Conservation (phyloP, 1,140 invertebrate species). For the Drusus annulatus region DNA sequence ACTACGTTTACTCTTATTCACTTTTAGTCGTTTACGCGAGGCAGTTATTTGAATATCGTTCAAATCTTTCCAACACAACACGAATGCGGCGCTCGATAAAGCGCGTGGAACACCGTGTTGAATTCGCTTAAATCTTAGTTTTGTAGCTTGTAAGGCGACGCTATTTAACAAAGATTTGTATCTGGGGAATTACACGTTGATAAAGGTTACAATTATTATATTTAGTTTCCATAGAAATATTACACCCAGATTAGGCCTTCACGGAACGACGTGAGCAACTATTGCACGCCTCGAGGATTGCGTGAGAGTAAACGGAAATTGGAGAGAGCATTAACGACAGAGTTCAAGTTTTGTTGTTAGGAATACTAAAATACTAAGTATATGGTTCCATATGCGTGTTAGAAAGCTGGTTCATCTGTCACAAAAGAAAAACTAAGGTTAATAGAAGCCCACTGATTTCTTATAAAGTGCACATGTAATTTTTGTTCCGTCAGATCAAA, state of each 20-base stretch:
- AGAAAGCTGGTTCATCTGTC: no score
- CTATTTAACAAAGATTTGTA: conserved; percentile 11
- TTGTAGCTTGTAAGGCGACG: not conserved
- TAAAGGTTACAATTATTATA: not conserved
- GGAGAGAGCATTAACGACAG: no score
- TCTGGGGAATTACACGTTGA: not conserved
- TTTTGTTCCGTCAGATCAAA: no score
- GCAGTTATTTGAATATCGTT: conserved; percentile 1
- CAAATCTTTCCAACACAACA: not conserved
- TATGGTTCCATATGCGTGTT: no score
- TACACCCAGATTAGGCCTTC: conserved; percentile 1
- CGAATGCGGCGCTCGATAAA: not conserved
- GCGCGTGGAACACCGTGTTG: conserved; percentile 16
- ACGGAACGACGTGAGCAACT: not conserved
- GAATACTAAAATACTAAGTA: no score
- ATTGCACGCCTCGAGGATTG: not conserved
- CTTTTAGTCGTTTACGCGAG: no score
- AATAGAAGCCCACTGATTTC: no score
- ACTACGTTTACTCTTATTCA: no score
- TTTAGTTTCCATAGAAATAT: conserved; percentile 22
- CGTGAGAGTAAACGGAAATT: not conserved
- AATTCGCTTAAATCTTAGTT: not conserved
- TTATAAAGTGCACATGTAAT: no score
- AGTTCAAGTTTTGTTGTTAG: no score
- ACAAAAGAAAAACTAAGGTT: no score